Evolutionary conservation across 2,113 vertebrate species (phyloP).

Genomic region (Isichthys henryi): DNA sequence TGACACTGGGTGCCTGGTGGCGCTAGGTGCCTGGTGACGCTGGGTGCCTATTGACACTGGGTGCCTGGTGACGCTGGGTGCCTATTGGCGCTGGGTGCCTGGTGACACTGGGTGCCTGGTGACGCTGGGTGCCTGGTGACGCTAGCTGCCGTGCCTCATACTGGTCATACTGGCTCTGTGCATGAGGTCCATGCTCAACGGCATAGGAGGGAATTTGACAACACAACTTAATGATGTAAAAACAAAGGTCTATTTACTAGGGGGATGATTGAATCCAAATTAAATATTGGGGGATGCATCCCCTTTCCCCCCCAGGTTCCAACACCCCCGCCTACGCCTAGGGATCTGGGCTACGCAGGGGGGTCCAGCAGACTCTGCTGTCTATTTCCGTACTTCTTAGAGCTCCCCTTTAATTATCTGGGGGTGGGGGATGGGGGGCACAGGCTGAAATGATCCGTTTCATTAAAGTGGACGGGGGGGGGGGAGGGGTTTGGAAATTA

Average conservation of each 20-base stretch:
- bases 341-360: background rate
- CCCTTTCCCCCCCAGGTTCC: background rate
- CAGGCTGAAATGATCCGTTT: background rate
- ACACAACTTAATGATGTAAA: background rate
- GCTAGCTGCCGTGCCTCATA: background rate
- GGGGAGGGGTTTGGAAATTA: background rate
- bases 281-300: background rate
- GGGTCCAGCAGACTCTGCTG: background rate
- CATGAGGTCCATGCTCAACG: background rate
- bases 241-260: background rate
- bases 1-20: too few relatives aligned
- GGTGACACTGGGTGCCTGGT: too few relatives aligned
- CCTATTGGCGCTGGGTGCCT: too few relatives aligned
- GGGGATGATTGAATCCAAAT: background rate
- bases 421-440: background rate
- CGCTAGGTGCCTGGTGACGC: too few relatives aligned
- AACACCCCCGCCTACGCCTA: background rate
- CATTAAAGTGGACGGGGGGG: background rate
- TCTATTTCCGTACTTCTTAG: background rate
- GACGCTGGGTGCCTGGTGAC: too few relatives aligned
- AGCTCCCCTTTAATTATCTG: constrained; percentile 2
- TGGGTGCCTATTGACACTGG: too few relatives aligned
- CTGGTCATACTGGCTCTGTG: background rate
- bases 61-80: too few relatives aligned
- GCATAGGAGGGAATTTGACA: background rate